Evolutionary conservation across 2,888 invertebrate species (phyloP).

Genomic region (Phymatocera aterrima): DNA sequence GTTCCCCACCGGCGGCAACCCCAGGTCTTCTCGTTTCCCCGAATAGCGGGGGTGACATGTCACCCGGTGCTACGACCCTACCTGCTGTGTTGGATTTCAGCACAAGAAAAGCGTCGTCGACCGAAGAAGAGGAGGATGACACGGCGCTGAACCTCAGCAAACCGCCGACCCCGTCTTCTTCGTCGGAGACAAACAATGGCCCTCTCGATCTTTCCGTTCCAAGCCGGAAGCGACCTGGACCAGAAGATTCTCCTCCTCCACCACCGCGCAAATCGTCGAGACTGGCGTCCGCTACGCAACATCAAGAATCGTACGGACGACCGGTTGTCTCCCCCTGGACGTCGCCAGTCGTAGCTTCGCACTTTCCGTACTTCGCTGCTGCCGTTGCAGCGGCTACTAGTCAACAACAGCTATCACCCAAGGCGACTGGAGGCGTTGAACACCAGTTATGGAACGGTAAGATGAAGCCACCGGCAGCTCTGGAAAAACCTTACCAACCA

Average conservation of each 20-base stretch:
- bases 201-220: conserved; percentile 89
- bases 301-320: conserved; percentile 80
- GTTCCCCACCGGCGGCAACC: conserved; percentile 78
- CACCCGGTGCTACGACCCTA: conserved; percentile 69
- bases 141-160: conserved; percentile 86
- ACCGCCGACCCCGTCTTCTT: conserved; percentile 77
- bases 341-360: conserved; percentile 84
- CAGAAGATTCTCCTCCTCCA: conserved; percentile 81
- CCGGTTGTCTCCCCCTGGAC: conserved; percentile 86
- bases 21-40: conserved; percentile 78
- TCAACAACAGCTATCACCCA: conserved; percentile 80
- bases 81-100: conserved; percentile 88
- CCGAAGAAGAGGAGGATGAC: conserved; percentile 78
- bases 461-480: conserved; percentile 81
- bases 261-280: conserved; percentile 81
- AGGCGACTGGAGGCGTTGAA: conserved; percentile 76
- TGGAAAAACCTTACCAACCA: conserved; percentile 76
- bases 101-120: conserved; percentile 80
- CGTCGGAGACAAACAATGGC: conserved; percentile 78
- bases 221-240: conserved; percentile 83
- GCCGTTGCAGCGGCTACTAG: conserved; percentile 84
- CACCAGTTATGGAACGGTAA: conserved; percentile 86
- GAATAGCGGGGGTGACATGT: conserved; percentile 76
- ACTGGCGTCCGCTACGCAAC: conserved; percentile 61
- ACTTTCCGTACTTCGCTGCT: conserved; percentile 88